These are phyloP conservation scores for Psittacula echo DNA, from an alignment of 2,797 vertebrate species.

Conservation along the genomic window DNA sequence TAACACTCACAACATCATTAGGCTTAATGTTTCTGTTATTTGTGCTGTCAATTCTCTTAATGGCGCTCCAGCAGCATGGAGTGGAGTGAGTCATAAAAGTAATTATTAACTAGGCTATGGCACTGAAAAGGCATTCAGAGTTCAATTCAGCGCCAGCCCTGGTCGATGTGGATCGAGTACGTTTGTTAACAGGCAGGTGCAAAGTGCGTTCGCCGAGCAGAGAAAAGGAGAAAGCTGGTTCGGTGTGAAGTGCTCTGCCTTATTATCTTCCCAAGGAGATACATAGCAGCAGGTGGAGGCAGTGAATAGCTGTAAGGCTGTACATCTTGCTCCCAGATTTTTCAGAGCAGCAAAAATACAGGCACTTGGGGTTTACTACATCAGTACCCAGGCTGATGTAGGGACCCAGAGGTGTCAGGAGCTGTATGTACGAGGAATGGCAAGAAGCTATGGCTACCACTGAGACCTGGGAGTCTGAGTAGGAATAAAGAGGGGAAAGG, in stretches of 20 bases:
- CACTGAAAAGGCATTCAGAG: conserved; percentile 40
- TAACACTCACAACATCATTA: background rate
- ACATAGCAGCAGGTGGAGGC: background rate
- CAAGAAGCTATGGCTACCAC: background rate
- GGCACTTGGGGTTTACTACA: background rate
- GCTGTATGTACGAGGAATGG: background rate
- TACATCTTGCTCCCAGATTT: background rate
- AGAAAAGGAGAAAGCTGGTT: background rate
- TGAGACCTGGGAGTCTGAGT: background rate
- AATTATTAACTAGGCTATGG: conserved; percentile 60
- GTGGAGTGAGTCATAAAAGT: conserved; percentile 59
- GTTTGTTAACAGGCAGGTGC: conserved; percentile 29
- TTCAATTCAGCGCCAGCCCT: background rate
- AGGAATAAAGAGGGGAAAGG: background rate
- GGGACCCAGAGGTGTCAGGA: background rate
- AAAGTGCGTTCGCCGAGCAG: background rate
- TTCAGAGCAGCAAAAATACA: background rate
- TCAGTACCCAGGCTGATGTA: background rate
- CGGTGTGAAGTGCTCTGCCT: background rate
- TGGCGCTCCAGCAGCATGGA: conserved; percentile 58
- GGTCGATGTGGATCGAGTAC: background rate
- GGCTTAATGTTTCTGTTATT: conserved; percentile 66
- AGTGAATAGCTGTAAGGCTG: background rate
- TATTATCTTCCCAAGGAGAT: background rate
- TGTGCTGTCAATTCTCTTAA: conserved; percentile 61